Evolutionary conservation across 2,888 invertebrate genomes (phyloP), one percentile per base, ranked within the genome.

Genomic region (Lobophora halterata): DNA sequence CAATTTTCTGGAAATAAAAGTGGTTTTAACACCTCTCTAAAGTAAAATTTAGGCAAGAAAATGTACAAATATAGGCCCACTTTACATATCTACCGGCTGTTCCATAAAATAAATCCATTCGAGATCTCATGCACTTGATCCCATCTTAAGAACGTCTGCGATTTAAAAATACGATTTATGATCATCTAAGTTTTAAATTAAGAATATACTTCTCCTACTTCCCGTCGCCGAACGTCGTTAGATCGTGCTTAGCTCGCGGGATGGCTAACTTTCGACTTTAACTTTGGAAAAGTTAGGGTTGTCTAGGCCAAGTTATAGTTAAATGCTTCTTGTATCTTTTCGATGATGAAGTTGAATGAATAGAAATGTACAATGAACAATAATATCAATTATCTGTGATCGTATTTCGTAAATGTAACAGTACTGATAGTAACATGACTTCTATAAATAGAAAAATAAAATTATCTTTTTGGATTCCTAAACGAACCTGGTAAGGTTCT

Each of bases 201-300:
- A 46, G 49, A 55, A 58, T 34, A 52, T 53, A 52, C 51, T 60
- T 50, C 38, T 60, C 58, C 61, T 58, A 61, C 56, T 52, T 60
- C 52, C 50, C 55, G 58, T 59, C 57, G 52, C 54, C 53, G 51
- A 49, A 24, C 42, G 55, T 57, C 61, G 58, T 65, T 65, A 63
- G 61, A 57, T 65, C 54, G 62, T 53, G 52, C 58, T 64, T 62
- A 71, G 64, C 62, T 53, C 56, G 55, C 59, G 51, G 49, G 55
- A 60, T 62, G 52, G 58, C 58, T 67, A 66, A 68, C 71, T 68
- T 69, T 71, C 51, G 58, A 67, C 66, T 67, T 48, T 54, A 54
- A 36, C 52, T 57, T 52, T 58, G 65, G 64, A 67, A 69, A 64
- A 58, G 33, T 40, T 58, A 77, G 78, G 78, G 78, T 13, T 78